Conservation (phyloP, 2,888 invertebrate genomes). For the Acleris emargana region DNA sequence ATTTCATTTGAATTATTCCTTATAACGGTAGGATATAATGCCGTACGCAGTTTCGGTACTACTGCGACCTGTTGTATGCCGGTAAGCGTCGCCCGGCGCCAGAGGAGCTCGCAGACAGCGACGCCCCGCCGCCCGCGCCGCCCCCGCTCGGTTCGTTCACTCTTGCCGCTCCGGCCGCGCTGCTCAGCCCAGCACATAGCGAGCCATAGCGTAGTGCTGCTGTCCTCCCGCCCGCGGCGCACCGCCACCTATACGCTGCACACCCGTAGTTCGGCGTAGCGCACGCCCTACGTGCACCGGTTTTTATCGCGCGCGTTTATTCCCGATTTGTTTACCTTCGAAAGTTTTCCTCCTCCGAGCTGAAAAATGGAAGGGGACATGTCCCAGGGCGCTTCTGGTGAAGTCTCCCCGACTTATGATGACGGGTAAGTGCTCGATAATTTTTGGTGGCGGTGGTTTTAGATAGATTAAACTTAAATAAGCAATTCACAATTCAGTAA, state of each 20-base stretch:
- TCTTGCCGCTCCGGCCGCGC: constrained; percentile 10
- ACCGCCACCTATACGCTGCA: constrained; percentile 19
- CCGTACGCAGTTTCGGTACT: not conserved
- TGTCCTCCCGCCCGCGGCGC: constrained; percentile 33
- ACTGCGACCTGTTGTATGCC: constrained; percentile 2
- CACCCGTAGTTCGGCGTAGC: constrained; percentile 30
- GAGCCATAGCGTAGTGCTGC: not conserved
- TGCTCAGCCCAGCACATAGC: constrained; percentile 1
- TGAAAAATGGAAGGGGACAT: constrained; percentile 67
- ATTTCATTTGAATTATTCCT: too few relatives aligned
- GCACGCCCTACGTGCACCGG: constrained; percentile 47
- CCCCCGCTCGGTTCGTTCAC: constrained; percentile 35
- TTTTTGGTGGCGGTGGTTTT: not conserved
- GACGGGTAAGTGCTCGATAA: constrained; percentile 62
- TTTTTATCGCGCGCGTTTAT: constrained; percentile 54
- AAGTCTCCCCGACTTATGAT: constrained; percentile 67
- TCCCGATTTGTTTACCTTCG: constrained; percentile 47
- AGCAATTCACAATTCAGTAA: too few relatives aligned
- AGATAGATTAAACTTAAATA: too few relatives aligned
- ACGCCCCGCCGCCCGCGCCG: constrained; percentile 32
- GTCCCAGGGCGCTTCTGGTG: constrained; percentile 70
- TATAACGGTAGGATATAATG: not conserved
- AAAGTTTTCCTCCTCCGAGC: constrained; percentile 7
- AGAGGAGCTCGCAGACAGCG: constrained; percentile 14
- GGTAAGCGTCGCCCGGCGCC: not conserved